phyloP scores from a whole-genome alignment of 2,888 invertebrate genomes.

The Diplazon laetatorius region DNA sequence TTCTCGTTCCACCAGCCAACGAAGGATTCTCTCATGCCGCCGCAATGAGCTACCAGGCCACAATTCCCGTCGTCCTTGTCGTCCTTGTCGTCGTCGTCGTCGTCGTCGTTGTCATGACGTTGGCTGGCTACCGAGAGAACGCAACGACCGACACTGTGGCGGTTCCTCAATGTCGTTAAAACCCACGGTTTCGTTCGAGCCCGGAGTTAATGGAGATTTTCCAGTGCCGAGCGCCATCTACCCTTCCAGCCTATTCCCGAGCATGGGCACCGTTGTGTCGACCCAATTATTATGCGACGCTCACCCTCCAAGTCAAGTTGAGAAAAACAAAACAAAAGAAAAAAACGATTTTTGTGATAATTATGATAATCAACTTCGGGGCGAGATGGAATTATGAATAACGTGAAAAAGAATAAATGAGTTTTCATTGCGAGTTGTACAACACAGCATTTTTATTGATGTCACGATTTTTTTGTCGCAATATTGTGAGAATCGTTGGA shows the following conservation, averaged over 20 bases:
- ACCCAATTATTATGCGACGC: conserved; percentile 55
- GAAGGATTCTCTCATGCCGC: conserved; percentile 25
- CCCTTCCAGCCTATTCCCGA: conserved; percentile 9
- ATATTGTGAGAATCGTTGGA: background rate
- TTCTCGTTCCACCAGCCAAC: conserved; percentile 1
- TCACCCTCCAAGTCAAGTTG: conserved; percentile 4
- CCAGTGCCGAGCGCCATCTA: background rate
- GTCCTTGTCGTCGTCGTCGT: conserved; percentile 20
- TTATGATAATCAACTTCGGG: conserved; percentile 43
- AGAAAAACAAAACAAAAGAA: no score
- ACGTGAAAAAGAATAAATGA: conserved; percentile 1
- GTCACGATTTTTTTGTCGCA: background rate
- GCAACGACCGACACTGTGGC: conserved; percentile 47
- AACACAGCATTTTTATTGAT: conserved; percentile 11
- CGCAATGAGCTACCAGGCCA: conserved; percentile 46
- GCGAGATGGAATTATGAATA: conserved; percentile 36
- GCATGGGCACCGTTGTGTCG: conserved; percentile 30
- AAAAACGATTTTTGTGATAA: conserved; percentile 47
- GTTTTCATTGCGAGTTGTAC: background rate
- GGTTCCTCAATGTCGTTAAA: conserved; percentile 74
- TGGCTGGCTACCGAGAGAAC: conserved; percentile 4
- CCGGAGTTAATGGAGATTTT: conserved; percentile 69
- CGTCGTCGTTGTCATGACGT: conserved; percentile 17
- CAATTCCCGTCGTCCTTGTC: conserved; percentile 28
- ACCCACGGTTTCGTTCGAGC: conserved; percentile 67